A percentile compares a stretch with the other conserved stretches of the same genome.
These are phyloP conservation scores for Rhabdophis nuchalis DNA, from an alignment of 2,797 vertebrate species.

Conservation along the genomic window DNA sequence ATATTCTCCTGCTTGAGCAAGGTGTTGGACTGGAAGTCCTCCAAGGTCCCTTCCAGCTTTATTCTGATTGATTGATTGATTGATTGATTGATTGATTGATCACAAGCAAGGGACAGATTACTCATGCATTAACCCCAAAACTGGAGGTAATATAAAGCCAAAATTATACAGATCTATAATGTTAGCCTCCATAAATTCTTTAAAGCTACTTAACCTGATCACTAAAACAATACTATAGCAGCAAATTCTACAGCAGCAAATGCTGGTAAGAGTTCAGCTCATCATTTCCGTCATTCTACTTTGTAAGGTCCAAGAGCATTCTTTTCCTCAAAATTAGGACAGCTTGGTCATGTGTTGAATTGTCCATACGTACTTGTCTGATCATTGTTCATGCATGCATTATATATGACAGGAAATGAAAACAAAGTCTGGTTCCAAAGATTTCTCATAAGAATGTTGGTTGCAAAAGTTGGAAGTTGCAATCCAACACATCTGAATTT, in stretches of 20 bases:
- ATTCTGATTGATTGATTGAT: too few relatives aligned
- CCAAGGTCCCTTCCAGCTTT: too few relatives aligned
- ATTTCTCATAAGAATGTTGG: neutral
- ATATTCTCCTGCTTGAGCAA: too few relatives aligned
- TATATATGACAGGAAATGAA: neutral
- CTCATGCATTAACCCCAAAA: neutral
- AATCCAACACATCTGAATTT: neutral
- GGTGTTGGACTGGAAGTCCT: too few relatives aligned
- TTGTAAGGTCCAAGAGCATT: neutral
- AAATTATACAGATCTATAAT: neutral
- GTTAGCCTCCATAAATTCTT: neutral
- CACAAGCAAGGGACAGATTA: neutral
- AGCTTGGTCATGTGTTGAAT: neutral
- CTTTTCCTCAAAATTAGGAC: neutral
- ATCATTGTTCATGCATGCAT: neutral
- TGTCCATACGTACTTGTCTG: neutral
- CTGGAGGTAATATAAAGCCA: neutral
- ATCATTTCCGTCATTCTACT: neutral
- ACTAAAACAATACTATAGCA: neutral
- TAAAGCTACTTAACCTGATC: neutral
- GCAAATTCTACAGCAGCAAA: neutral
- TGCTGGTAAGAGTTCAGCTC: neutral
- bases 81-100: too few relatives aligned
- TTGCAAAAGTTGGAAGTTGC: constrained; percentile 14
- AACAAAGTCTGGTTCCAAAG: neutral